Conservation (phyloP, 2,888 invertebrate species). For the Oxytorus armatus region DNA sequence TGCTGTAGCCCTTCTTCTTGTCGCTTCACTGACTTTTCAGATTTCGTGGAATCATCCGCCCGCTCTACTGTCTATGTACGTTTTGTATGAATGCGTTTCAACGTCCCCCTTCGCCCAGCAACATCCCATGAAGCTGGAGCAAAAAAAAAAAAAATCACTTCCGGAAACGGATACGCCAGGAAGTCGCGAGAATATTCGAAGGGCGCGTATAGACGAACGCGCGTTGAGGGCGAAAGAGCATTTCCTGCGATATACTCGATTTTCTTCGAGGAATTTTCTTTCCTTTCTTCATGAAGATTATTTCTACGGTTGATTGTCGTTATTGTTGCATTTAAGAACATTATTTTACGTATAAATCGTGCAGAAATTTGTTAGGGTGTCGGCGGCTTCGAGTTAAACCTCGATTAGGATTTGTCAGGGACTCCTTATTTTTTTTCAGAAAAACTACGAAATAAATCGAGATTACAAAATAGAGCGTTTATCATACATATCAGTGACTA, state of each 20-base stretch:
- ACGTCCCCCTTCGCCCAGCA: constrained; percentile 36
- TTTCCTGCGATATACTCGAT: constrained; percentile 55
- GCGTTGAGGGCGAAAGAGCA: constrained; percentile 42
- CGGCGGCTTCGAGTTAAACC: too few relatives aligned
- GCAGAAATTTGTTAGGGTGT: too few relatives aligned
- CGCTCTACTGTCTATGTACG: constrained; percentile 44
- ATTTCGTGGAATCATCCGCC: constrained; percentile 82
- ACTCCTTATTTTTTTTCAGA: too few relatives aligned
- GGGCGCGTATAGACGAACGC: constrained; percentile 44
- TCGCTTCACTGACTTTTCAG: constrained; percentile 81
- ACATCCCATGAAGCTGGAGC: constrained; percentile 35
- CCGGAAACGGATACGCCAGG: constrained; percentile 81
- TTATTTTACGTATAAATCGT: too few relatives aligned
- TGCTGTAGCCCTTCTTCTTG: constrained; percentile 57
- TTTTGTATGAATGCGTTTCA: constrained; percentile 37
- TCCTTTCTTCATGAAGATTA: not conserved
- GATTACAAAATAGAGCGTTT: too few relatives aligned
- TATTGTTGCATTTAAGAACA: too few relatives aligned
- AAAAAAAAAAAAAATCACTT: constrained; percentile 81
- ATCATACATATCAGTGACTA: too few relatives aligned
- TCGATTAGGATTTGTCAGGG: too few relatives aligned
- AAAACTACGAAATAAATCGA: too few relatives aligned
- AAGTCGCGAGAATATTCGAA: constrained; percentile 73
- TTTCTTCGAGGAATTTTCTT: constrained; percentile 45
- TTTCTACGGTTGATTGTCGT: too few relatives aligned